phyloP scores from a whole-genome alignment of 2,797 vertebrate genomes.

The Lithobates sylvaticus region DNA sequence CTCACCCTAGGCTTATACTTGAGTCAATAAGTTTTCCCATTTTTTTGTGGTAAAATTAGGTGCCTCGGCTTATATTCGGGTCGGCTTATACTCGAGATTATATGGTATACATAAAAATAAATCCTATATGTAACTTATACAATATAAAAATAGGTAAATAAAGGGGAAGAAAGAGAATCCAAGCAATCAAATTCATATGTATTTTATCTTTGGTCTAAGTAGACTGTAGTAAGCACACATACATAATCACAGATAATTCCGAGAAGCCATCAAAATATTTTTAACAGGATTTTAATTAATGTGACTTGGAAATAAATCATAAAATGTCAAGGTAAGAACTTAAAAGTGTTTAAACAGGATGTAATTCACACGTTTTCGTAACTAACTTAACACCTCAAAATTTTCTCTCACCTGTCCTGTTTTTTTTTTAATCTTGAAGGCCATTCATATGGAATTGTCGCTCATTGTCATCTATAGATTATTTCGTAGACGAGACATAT shows the following conservation, averaged over 20 bases:
- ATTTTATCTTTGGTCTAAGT: not conserved
- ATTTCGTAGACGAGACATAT: not conserved
- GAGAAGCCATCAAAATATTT: slow-evolving; percentile 19
- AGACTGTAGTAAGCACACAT: not conserved
- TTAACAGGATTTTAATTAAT: slow-evolving; percentile 45
- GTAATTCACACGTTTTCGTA: slow-evolving; percentile 37
- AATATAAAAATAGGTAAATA: not conserved
- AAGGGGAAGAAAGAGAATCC: not conserved
- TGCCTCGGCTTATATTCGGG: no score
- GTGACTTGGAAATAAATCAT: slow-evolving; percentile 26
- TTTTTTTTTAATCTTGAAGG: slow-evolving; percentile 20
- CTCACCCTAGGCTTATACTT: no score
- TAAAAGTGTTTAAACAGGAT: slow-evolving; percentile 18
- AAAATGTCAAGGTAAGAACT: slow-evolving; percentile 10
- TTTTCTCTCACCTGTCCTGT: slow-evolving; percentile 25
- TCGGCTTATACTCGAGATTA: no score
- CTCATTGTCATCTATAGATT: not conserved
- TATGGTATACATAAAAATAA: no score
- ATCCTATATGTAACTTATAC: not conserved
- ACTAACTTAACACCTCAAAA: slow-evolving; percentile 30
- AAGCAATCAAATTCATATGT: not conserved
- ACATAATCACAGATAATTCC: not conserved
- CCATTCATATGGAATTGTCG: not conserved
- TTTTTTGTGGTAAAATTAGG: no score
- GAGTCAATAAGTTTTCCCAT: no score